Percentiles rank a stretch among this genome's conserved stretches.
phyloP scores from a whole-genome alignment of 1,140 invertebrate species.

The Pseudomyrmex gracilis region DNA sequence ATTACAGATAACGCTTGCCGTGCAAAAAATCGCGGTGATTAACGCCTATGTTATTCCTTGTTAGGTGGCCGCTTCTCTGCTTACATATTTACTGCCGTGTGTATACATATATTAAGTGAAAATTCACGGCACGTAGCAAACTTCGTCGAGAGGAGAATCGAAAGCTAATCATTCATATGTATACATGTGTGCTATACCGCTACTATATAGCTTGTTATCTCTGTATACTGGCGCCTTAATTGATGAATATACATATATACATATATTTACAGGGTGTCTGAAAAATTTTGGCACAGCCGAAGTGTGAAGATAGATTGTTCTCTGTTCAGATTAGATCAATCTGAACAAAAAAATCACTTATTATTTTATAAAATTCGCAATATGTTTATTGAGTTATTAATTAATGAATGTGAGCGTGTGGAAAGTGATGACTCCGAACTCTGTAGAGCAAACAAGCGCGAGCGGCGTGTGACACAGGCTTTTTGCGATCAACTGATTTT shows the following conservation, averaged over 20 bases:
- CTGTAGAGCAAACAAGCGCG: no score
- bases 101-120: conserved; percentile 31
- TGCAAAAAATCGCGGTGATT: neutral
- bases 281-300: no score
- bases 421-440: no score
- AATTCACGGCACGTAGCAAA: neutral
- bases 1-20: conserved; percentile 5
- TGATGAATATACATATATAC: conserved; percentile 52
- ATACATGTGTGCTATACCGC: neutral
- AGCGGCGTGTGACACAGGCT: no score
- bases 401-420: no score
- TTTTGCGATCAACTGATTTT: no score
- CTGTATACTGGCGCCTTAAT: conserved; percentile 37
- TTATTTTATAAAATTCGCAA: no score
- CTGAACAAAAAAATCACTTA: no score
- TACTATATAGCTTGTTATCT: conserved; percentile 49
- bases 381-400: no score
- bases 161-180: conserved; percentile 57
- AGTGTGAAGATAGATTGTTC: no score
- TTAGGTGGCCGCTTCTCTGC: neutral
- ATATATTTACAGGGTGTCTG: neutral
- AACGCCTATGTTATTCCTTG: conserved; percentile 4
- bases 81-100: conserved; percentile 6
- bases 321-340: no score
- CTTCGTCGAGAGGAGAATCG: conserved; percentile 10